Evolutionary conservation across 2,113 vertebrate species (phyloP).

Genomic region (Gymnorhina tibicen): DNA sequence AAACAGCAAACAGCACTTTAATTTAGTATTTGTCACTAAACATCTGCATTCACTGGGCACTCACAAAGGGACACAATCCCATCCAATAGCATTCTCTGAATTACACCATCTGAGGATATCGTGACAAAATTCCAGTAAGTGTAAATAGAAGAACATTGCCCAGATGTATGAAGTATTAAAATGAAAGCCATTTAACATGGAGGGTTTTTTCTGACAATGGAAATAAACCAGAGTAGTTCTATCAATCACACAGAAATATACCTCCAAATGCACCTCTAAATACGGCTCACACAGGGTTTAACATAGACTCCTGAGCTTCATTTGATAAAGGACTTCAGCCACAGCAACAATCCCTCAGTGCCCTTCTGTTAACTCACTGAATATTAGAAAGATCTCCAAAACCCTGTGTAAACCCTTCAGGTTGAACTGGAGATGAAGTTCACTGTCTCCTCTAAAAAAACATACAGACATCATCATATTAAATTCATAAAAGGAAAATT

Average conservation of each 20-base stretch:
- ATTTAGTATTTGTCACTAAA: not conserved
- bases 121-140: not conserved
- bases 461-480: not conserved
- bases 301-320: not conserved
- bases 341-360: not conserved
- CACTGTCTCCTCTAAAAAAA: not conserved
- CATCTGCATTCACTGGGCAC: not conserved
- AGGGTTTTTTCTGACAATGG: not conserved
- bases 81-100: not conserved
- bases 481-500: not conserved
- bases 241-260: not conserved
- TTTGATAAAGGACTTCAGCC: not conserved
- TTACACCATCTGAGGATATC: not conserved
- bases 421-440: not conserved
- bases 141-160: not conserved
- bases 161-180: not conserved
- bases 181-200: not conserved
- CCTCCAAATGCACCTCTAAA: not conserved
- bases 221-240: not conserved
- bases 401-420: not conserved
- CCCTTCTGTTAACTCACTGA: not conserved
- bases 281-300: not conserved
- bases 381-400: not conserved
- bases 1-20: conserved; percentile 22
- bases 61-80: not conserved